Evolutionary conservation across 2,113 vertebrate genomes (phyloP).

Genomic region (Ammospiza caudacuta): DNA sequence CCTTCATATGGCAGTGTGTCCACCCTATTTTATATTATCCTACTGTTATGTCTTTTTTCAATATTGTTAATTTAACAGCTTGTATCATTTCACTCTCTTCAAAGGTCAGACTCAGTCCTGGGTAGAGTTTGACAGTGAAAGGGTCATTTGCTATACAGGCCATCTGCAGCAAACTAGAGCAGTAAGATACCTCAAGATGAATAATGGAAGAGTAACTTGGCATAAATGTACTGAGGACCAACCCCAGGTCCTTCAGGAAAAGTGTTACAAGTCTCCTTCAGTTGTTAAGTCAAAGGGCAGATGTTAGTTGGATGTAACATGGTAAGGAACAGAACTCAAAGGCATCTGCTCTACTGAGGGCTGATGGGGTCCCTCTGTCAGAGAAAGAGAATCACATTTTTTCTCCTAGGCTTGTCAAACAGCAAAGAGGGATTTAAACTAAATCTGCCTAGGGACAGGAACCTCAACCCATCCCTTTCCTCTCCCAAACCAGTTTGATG

Average conservation of each 20-base stretch:
- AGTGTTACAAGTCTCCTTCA: neutral
- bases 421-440: neutral
- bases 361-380: neutral
- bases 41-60: neutral
- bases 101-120: neutral
- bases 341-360: neutral
- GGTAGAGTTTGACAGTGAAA: neutral
- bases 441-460: neutral
- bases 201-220: neutral
- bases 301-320: neutral
- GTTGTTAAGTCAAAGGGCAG: neutral
- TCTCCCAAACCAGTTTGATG: neutral
- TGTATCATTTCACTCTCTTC: neutral
- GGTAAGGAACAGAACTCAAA: neutral
- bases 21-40: neutral
- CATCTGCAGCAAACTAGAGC: neutral
- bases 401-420: neutral
- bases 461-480: neutral
- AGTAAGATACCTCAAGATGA: neutral
- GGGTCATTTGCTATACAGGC: neutral
- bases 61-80: neutral
- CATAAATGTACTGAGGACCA: rapidly evolving
- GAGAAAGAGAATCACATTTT: neutral
- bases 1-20: neutral
- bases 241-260: neutral